phyloP scores from a whole-genome alignment of 2,888 invertebrate species.

The Diaprepes abbreviatus region DNA sequence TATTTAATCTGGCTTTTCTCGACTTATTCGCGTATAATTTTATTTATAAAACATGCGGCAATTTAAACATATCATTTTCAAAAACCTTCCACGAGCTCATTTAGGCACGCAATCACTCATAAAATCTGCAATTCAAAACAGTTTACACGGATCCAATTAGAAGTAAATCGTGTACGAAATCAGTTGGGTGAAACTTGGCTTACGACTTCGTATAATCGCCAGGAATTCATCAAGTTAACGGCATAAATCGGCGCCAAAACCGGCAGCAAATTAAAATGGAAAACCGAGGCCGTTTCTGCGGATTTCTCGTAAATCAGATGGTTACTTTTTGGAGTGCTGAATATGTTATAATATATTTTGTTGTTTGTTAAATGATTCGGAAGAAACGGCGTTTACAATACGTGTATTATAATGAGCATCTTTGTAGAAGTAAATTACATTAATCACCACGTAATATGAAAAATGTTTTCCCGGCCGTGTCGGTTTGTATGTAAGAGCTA shows the following conservation, averaged over 20 bases:
- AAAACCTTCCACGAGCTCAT: constrained; percentile 25
- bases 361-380: constrained; percentile 1
- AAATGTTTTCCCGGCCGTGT: too few relatives aligned
- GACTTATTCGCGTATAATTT: background rate
- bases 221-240: constrained; percentile 47
- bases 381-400: background rate
- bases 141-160: constrained; percentile 47
- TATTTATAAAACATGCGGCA: constrained; percentile 4
- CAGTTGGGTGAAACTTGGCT: constrained; percentile 35
- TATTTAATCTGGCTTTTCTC: background rate
- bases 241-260: constrained; percentile 48
- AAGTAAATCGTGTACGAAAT: constrained; percentile 48
- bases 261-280: constrained; percentile 42
- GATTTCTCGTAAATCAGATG: constrained; percentile 16
- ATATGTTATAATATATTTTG: constrained; percentile 13
- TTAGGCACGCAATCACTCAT: constrained; percentile 34
- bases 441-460: too few relatives aligned
- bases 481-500: too few relatives aligned
- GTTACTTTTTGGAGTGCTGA: constrained; percentile 9
- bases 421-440: too few relatives aligned
- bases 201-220: constrained; percentile 24
- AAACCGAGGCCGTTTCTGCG: constrained; percentile 9
- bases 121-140: constrained; percentile 45
- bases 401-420: background rate
- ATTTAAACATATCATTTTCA: constrained; percentile 17